Evolutionary conservation across 2,113 vertebrate genomes (phyloP).

Genomic region (Anthoscopus minutus): DNA sequence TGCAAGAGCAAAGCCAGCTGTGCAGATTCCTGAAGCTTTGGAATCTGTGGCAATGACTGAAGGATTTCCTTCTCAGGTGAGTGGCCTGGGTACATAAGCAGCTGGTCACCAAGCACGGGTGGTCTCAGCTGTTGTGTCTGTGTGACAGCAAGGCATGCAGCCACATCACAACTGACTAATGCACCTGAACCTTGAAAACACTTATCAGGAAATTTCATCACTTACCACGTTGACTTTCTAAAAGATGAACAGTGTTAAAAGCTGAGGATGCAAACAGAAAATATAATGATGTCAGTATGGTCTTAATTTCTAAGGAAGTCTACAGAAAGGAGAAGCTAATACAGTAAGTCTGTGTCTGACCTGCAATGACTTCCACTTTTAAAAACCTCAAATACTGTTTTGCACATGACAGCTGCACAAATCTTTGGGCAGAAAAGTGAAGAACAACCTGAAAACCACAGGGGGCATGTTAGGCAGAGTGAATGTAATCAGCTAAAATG

Average conservation of each 20-base stretch:
- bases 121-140: background rate
- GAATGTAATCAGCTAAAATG: conserved; percentile 1
- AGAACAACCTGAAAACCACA: background rate
- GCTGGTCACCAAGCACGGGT: rapidly evolving
- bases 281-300: background rate
- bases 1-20: background rate
- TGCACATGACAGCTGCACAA: background rate
- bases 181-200: background rate
- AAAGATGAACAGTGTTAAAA: background rate
- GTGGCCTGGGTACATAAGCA: background rate
- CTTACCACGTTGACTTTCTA: background rate
- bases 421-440: background rate
- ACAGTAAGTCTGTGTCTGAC: background rate
- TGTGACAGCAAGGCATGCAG: background rate
- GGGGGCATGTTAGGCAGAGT: background rate
- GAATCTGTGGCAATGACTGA: background rate
- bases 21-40: background rate
- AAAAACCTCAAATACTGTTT: background rate
- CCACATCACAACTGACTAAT: too few relatives aligned
- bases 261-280: background rate
- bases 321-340: background rate
- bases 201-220: background rate
- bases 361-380: background rate
- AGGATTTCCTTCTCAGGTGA: background rate
- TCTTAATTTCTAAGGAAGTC: background rate